A percentile compares a stretch with the other conserved stretches of the same genome.
These are phyloP conservation scores for Siniperca scherzeri DNA, from an alignment of 2,797 vertebrate species.

Conservation along the genomic window DNA sequence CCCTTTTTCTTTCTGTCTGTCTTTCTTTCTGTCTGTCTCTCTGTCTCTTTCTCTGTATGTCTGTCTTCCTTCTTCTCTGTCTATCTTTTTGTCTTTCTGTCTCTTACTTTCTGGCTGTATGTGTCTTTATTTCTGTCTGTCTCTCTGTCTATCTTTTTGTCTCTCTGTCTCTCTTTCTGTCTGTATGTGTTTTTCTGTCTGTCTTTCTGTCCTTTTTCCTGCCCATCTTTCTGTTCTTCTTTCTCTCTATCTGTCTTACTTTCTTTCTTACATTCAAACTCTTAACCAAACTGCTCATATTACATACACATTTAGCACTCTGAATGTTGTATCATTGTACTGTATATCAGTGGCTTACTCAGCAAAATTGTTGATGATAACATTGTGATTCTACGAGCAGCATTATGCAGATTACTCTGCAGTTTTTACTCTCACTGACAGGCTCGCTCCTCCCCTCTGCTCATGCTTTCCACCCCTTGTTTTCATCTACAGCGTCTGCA, in stretches of 20 bases:
- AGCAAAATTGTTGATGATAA: constrained; percentile 7
- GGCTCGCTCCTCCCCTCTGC: constrained; percentile 8
- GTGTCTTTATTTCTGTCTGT: neutral
- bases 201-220: neutral
- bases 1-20: neutral
- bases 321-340: neutral
- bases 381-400: constrained; percentile 23
- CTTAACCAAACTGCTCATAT: neutral
- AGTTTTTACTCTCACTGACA: constrained; percentile 32
- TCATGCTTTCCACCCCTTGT: constrained; percentile 20
- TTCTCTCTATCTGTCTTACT: neutral
- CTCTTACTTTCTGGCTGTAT: no score
- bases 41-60: neutral
- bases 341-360: neutral
- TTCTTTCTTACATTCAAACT: neutral
- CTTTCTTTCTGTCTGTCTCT: neutral
- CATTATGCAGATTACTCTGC: constrained; percentile 29
- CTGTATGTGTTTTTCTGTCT: no score
- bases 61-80: neutral
- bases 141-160: neutral
- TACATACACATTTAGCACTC: neutral
- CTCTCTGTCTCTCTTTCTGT: neutral
- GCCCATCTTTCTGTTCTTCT: neutral
- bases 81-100: neutral
- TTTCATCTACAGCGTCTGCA: constrained; percentile 47